These are phyloP conservation scores for Ladona fulva DNA, from an alignment of 1,140 invertebrate genomes.

Conservation along the genomic window DNA sequence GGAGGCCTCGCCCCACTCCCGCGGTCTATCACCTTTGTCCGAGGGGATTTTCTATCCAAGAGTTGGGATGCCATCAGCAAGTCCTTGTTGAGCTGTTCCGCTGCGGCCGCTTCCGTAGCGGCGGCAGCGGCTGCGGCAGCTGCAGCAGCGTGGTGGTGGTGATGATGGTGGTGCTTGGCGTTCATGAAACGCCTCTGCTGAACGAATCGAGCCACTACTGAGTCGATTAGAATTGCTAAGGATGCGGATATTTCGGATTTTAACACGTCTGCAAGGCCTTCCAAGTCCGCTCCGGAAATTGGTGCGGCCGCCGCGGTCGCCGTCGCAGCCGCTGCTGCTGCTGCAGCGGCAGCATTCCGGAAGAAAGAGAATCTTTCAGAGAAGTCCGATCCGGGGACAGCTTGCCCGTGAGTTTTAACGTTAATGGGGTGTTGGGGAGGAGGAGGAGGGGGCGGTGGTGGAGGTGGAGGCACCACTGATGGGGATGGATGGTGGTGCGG, in stretches of 20 bases:
- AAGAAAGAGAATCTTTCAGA: slow-evolving; percentile 39
- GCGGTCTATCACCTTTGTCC: slow-evolving; percentile 66
- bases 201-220: slow-evolving; percentile 72
- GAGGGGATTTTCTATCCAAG: slow-evolving; percentile 71
- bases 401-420: slow-evolving; percentile 49
- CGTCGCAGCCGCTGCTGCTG: slow-evolving; percentile 24
- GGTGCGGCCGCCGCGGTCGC: slow-evolving; percentile 34
- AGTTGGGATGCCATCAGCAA: slow-evolving; percentile 61
- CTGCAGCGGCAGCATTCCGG: slow-evolving; percentile 35
- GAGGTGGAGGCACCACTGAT: slow-evolving; percentile 31
- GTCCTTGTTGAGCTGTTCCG: slow-evolving; percentile 71
- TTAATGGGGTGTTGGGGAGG: slow-evolving; percentile 27
- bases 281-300: slow-evolving; percentile 64
- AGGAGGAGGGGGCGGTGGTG: slow-evolving; percentile 30
- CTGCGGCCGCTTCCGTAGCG: slow-evolving; percentile 51
- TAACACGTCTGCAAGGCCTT: slow-evolving; percentile 76
- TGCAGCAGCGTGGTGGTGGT: slow-evolving; percentile 57
- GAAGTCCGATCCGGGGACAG: slow-evolving; percentile 44
- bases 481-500: slow-evolving; percentile 18
- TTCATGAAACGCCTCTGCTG: slow-evolving; percentile 65
- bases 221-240: slow-evolving; percentile 76
- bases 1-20: slow-evolving; percentile 29
- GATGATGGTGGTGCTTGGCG: not conserved
- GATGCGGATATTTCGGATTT: slow-evolving; percentile 83
- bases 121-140: slow-evolving; percentile 54